phyloP scores from a whole-genome alignment of 2,797 vertebrate species.

The Monodelphis domestica region DNA sequence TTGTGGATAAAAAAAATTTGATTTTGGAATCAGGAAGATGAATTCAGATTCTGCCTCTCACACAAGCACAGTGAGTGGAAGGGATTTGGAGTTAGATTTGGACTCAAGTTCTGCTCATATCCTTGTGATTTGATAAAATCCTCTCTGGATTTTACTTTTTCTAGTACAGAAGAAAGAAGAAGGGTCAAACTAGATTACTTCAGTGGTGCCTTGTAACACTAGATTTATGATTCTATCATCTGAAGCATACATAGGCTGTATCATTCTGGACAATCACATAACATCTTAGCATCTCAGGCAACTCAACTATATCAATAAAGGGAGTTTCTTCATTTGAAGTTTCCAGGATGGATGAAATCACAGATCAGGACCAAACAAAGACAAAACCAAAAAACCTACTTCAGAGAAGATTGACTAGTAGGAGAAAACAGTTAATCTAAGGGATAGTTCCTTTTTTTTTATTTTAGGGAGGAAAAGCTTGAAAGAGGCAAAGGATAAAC shows the following conservation, averaged over 20 bases:
- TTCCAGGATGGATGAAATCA: not conserved
- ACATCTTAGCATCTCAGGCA: not conserved
- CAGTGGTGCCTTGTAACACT: not conserved
- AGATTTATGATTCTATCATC: not conserved
- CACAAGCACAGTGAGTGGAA: not conserved
- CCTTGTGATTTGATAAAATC: not conserved
- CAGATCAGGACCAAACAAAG: not conserved
- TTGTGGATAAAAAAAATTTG: not conserved
- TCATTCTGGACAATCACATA: not conserved
- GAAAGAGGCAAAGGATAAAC: slow-evolving; percentile 10
- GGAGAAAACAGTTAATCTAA: not conserved
- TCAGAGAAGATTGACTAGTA: not conserved
- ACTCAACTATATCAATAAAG: not conserved
- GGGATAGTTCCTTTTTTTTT: slow-evolving; percentile 7
- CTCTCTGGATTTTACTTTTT: not conserved
- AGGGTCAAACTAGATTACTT: slow-evolving; percentile 7
- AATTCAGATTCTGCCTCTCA: not conserved
- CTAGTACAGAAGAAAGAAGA: not conserved
- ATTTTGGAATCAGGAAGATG: not conserved
- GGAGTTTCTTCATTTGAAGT: not conserved
- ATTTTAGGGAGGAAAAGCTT: not conserved
- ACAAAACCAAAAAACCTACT: not conserved
- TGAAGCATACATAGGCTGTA: not conserved
- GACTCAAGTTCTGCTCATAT: not conserved
- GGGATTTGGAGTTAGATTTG: not conserved